phyloP scores from a whole-genome alignment of 2,888 invertebrate genomes.

The Temnothorax unifasciatus region DNA sequence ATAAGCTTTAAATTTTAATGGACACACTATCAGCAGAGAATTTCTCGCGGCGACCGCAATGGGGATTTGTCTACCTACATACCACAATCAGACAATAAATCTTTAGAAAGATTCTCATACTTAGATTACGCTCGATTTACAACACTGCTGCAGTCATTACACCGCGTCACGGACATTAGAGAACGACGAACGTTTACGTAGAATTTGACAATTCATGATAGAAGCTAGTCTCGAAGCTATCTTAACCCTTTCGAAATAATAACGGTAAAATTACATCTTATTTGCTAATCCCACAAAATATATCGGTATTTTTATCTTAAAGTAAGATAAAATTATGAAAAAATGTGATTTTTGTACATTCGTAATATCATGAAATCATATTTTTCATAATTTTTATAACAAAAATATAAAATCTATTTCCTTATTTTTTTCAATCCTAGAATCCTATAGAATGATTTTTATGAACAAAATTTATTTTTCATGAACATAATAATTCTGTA shows the following conservation, averaged over 20 bases:
- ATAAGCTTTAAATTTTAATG: slow-evolving; percentile 24
- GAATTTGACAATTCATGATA: slow-evolving; percentile 1
- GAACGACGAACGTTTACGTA: not conserved
- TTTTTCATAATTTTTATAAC: not conserved
- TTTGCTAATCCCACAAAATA: not conserved
- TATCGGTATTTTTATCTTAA: not conserved
- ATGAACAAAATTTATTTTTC: not conserved
- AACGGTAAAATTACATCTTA: not conserved
- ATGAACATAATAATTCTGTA: not conserved
- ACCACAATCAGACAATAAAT: slow-evolving; percentile 54
- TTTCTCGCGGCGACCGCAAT: slow-evolving; percentile 7
- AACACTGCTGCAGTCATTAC: not conserved
- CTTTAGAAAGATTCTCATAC: slow-evolving; percentile 44
- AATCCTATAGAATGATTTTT: not conserved
- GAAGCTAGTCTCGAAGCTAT: slow-evolving; percentile 1
- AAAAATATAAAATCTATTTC: not conserved
- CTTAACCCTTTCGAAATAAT: not conserved
- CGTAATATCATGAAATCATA: not conserved
- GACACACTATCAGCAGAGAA: not conserved
- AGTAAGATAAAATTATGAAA: not conserved
- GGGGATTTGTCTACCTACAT: not conserved
- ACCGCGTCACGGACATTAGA: slow-evolving; percentile 10
- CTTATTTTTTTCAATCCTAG: not conserved
- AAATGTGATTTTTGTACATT: not conserved
- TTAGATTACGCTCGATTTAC: slow-evolving; percentile 33